Evolutionary conservation across 2,113 vertebrate genomes (phyloP).

Genomic region (Machaerirhynchus nigripectus): DNA sequence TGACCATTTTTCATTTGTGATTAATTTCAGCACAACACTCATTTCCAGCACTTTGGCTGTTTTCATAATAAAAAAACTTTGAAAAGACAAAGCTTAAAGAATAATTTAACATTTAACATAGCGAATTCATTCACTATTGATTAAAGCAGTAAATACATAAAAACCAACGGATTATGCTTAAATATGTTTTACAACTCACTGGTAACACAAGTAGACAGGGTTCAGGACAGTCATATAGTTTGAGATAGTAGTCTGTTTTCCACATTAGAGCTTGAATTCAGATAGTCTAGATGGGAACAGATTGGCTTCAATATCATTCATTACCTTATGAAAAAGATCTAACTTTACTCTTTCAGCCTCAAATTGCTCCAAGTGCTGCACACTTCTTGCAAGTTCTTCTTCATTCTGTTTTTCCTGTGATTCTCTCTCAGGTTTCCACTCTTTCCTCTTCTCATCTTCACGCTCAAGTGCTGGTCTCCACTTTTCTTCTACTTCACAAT

Average conservation of each 20-base stretch:
- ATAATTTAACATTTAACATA: not conserved
- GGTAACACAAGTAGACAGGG: not conserved
- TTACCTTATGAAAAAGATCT: slow-evolving; percentile 74
- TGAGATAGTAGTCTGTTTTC: not conserved
- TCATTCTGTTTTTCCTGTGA: slow-evolving; percentile 52
- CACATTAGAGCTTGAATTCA: not conserved
- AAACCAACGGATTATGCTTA: not conserved
- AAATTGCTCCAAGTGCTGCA: slow-evolving; percentile 69
- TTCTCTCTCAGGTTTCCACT: slow-evolving; percentile 58
- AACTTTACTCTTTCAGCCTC: slow-evolving; percentile 77
- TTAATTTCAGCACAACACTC: not conserved
- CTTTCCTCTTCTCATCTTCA: slow-evolving; percentile 57
- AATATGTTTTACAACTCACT: not conserved
- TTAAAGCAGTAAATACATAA: not conserved
- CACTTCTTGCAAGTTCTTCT: slow-evolving; percentile 67
- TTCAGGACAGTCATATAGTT: not conserved
- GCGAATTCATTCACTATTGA: not conserved
- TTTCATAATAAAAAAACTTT: not conserved
- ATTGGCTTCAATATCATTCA: not conserved
- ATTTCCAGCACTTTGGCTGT: not conserved
- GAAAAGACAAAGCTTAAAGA: not conserved
- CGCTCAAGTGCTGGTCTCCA: slow-evolving; percentile 65
- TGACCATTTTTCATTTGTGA: not conserved
- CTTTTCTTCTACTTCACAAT: slow-evolving; percentile 69
- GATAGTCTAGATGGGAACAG: not conserved